phyloP scores from a whole-genome alignment of 2,888 invertebrate genomes.

The Harpagoxenus sublaevis region DNA sequence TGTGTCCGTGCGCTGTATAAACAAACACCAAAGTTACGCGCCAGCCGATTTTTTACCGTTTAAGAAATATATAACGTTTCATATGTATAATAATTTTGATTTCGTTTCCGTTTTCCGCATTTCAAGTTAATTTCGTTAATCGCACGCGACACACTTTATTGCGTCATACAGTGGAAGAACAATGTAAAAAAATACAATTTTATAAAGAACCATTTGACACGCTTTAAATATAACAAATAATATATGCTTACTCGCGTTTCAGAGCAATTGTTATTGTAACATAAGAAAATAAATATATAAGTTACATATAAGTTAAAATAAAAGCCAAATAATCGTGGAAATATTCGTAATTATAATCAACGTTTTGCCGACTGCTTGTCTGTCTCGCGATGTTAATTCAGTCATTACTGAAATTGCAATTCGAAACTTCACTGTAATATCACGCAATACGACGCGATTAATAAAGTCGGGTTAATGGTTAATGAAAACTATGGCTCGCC shows the following conservation, averaged over 20 bases:
- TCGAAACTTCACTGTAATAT: not conserved
- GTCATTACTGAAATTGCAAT: not conserved
- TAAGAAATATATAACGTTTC: not conserved
- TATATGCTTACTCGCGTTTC: not conserved
- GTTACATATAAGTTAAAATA: not conserved
- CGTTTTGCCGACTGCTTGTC: not conserved
- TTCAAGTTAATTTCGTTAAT: not conserved
- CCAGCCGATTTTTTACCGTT: not conserved
- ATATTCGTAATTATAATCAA: not conserved
- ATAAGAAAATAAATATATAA: not conserved
- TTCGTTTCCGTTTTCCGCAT: not conserved
- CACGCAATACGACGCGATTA: not conserved
- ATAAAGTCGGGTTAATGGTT: conserved; percentile 2
- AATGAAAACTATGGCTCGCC: not conserved
- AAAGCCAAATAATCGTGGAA: not conserved
- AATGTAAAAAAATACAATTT: not conserved
- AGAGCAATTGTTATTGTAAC: not conserved
- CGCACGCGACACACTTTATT: not conserved
- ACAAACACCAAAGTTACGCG: not conserved
- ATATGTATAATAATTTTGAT: not conserved
- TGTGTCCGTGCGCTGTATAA: not conserved
- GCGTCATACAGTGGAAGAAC: not conserved
- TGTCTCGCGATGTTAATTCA: not conserved
- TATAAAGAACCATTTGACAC: not conserved
- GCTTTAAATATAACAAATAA: not conserved